A percentile compares a stretch with the other conserved stretches of the same genome.
These are phyloP conservation scores for Druon quercuslanigerum DNA, from an alignment of 1,140 invertebrate genomes.

Conservation along the genomic window DNA sequence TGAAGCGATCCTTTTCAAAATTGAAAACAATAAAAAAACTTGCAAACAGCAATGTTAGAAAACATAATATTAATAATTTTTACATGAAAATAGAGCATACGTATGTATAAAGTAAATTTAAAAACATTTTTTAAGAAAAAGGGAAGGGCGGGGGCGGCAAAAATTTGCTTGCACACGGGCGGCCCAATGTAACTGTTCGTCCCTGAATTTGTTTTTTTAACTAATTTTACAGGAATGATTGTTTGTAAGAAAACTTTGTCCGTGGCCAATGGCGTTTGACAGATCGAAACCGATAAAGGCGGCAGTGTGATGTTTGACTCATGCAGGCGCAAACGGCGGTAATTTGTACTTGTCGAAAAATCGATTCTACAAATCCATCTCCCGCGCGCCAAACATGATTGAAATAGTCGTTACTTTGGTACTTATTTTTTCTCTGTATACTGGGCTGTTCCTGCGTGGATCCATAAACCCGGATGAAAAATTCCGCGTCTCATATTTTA, in stretches of 20 bases:
- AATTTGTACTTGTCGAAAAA: background rate
- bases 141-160: too few species aligned
- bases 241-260: background rate
- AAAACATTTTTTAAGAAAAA: too few species aligned
- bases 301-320: background rate
- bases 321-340: constrained; percentile 3
- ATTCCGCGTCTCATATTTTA: background rate
- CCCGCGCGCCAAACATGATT: background rate
- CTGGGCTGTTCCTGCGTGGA: background rate
- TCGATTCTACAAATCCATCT: constrained; percentile 1
- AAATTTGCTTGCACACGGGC: too few species aligned
- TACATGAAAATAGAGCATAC: too few species aligned
- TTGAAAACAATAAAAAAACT: too few species aligned
- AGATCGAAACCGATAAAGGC: background rate
- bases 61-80: too few species aligned
- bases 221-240: too few species aligned
- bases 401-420: background rate
- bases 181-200: too few species aligned
- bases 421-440: background rate
- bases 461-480: constrained; percentile 5
- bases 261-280: background rate
- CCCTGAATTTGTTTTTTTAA: too few species aligned
- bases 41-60: too few species aligned
- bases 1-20: too few species aligned
- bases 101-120: too few species aligned